A percentile compares a stretch with the other conserved stretches of the same genome.
These are phyloP conservation scores for Engystomops pustulosus DNA, from an alignment of 2,113 vertebrate species.

Conservation along the genomic window DNA sequence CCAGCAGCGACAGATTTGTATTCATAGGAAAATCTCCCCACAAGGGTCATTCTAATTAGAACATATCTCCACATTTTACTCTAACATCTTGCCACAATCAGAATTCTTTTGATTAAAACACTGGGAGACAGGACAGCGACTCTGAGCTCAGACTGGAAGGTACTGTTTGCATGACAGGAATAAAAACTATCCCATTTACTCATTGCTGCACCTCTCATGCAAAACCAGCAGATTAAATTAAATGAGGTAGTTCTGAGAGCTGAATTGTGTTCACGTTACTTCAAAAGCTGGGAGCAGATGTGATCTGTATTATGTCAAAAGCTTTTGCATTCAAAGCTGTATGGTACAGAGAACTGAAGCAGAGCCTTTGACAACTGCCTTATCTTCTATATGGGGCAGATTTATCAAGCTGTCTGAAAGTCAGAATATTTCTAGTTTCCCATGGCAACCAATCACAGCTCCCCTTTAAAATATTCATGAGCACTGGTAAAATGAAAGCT, in stretches of 20 bases:
- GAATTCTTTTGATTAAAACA: constrained; percentile 45
- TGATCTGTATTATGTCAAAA: neutral
- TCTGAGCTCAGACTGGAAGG: neutral
- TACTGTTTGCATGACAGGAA: constrained; percentile 48
- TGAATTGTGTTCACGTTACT: neutral
- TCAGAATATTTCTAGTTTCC: too few relatives aligned
- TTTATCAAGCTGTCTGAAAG: too few relatives aligned
- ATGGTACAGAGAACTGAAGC: neutral
- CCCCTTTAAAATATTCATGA: too few relatives aligned
- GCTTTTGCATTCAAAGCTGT: neutral
- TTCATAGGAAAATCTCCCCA: constrained; percentile 2
- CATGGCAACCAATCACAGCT: too few relatives aligned
- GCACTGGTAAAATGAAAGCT: too few relatives aligned
- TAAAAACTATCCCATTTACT: constrained; percentile 21
- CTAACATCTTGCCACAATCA: constrained; percentile 43
- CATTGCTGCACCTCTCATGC: neutral
- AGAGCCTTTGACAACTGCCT: neutral
- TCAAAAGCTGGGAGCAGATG: constrained; percentile 24
- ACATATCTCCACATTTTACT: constrained; percentile 34
- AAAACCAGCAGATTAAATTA: constrained; percentile 17
- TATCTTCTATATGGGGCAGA: neutral
- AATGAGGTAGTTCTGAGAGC: neutral
- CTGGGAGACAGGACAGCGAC: constrained; percentile 36
- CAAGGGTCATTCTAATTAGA: constrained; percentile 49
- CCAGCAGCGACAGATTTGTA: constrained; percentile 32